These are phyloP conservation scores for Prosopocoilus inquinatus DNA, from an alignment of 2,888 invertebrate species.

Conservation along the genomic window DNA sequence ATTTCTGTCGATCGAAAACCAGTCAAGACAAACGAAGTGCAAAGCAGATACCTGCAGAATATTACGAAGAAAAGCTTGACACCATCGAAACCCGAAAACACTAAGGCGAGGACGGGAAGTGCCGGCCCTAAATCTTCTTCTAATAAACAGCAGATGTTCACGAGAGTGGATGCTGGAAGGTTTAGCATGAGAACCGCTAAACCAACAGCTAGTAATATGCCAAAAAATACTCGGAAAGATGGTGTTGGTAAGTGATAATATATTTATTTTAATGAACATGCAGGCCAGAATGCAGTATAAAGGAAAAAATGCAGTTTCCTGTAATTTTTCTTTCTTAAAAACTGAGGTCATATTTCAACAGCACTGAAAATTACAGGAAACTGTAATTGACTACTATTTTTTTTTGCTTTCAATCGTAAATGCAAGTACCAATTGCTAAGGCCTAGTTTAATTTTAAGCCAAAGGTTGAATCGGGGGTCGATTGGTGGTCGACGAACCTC, in stretches of 20 bases:
- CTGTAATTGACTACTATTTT: too few relatives aligned
- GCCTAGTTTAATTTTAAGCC: too few relatives aligned
- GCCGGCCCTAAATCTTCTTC: constrained; percentile 38
- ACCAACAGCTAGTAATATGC: constrained; percentile 47
- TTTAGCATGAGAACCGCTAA: constrained; percentile 60
- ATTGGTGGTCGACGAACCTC: too few relatives aligned
- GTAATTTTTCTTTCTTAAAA: too few relatives aligned
- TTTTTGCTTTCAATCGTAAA: too few relatives aligned
- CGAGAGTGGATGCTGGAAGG: constrained; percentile 62
- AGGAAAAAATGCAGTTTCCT: too few relatives aligned
- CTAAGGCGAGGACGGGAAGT: constrained; percentile 39
- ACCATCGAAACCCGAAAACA: constrained; percentile 21
- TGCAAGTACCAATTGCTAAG: too few relatives aligned
- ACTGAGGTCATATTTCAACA: too few relatives aligned
- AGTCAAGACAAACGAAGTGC: constrained; percentile 44
- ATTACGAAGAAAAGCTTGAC: constrained; percentile 38
- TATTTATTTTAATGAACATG: background rate
- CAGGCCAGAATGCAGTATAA: too few relatives aligned
- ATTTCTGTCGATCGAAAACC: constrained; percentile 49
- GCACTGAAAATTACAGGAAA: too few relatives aligned
- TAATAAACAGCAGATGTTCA: constrained; percentile 48
- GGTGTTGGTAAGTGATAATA: constrained; percentile 15
- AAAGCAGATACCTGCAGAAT: constrained; percentile 47
- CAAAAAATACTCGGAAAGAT: constrained; percentile 43
- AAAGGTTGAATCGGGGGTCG: too few relatives aligned